A percentile compares a stretch with the other conserved stretches of the same genome.
Conservation (phyloP, 2,113 vertebrate genomes). For the Hippocampus mohnikei region DNA sequence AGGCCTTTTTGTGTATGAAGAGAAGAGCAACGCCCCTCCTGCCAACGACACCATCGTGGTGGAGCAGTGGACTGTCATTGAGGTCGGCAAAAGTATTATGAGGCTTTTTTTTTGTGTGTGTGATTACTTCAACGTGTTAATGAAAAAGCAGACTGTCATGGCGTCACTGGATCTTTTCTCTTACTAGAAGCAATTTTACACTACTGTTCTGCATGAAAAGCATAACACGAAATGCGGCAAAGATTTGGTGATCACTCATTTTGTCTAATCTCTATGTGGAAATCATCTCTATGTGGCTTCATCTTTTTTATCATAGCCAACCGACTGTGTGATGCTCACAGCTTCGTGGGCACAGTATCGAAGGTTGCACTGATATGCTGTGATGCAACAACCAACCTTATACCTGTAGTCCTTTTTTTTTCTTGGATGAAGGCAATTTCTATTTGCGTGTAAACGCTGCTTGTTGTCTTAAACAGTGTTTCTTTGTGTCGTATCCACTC, state of each 20-base stretch:
- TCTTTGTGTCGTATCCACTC: slow-evolving; percentile 7
- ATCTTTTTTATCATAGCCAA: too few species aligned
- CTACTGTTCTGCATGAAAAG: neutral
- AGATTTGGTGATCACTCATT: too few species aligned
- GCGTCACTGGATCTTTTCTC: neutral
- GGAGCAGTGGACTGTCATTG: slow-evolving; percentile 95
- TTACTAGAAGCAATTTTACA: neutral
- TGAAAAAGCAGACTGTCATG: neutral
- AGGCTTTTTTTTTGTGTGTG: neutral
- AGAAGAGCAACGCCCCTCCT: slow-evolving; percentile 72
- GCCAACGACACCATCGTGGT: slow-evolving; percentile 95
- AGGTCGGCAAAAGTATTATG: slow-evolving; percentile 73
- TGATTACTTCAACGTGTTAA: neutral
- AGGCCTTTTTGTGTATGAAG: slow-evolving; percentile 93
- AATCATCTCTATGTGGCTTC: too few species aligned
- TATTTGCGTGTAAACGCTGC: neutral
- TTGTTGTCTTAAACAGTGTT: neutral
- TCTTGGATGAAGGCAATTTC: neutral
- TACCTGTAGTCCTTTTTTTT: too few species aligned
- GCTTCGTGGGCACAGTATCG: neutral
- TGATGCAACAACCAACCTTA: neutral
- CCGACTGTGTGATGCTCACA: too few species aligned
- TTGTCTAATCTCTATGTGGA: too few species aligned
- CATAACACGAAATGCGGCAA: too few species aligned
- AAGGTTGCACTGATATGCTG: neutral